Evolutionary conservation across 2,888 invertebrate species (phyloP).

Genomic region (Megastigmus dorsalis): DNA sequence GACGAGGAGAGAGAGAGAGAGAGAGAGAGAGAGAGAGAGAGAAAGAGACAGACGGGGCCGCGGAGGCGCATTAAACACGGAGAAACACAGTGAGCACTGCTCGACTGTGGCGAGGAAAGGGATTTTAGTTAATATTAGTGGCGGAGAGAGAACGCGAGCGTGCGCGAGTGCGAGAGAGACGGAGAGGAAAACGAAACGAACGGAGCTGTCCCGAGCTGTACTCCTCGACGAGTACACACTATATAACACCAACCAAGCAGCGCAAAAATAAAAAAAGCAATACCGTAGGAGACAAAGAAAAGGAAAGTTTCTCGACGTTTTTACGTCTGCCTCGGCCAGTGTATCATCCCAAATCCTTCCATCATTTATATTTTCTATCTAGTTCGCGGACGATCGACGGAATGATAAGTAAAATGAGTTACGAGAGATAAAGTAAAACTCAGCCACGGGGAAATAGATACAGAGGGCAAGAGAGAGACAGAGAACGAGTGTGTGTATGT

Average conservation of each 20-base stretch:
- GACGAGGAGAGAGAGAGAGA: neutral
- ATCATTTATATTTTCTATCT: too few species aligned
- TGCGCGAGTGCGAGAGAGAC: neutral
- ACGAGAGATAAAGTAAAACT: too few species aligned
- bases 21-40: neutral
- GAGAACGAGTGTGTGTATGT: neutral
- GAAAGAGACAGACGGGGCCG: neutral
- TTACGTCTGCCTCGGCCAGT: slow-evolving; percentile 33
- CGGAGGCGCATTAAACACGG: too few species aligned
- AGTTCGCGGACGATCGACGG: too few species aligned
- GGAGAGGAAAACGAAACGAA: neutral
- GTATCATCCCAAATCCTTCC: neutral
- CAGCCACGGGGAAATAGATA: slow-evolving; percentile 2
- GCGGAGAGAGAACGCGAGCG: neutral
- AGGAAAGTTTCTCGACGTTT: slow-evolving; percentile 10
- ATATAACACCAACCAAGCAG: neutral
- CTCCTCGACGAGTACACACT: neutral
- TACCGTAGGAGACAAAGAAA: slow-evolving; percentile 11
- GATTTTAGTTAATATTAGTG: too few species aligned
- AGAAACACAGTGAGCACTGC: too few species aligned
- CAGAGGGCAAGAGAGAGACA: neutral
- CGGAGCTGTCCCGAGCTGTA: neutral
- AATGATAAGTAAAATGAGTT: too few species aligned
- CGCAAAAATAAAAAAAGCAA: slow-evolving; percentile 32
- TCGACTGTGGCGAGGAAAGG: too few species aligned